Conservation (phyloP, 2,113 vertebrate species). For the Sminthopsis crassicaudata region DNA sequence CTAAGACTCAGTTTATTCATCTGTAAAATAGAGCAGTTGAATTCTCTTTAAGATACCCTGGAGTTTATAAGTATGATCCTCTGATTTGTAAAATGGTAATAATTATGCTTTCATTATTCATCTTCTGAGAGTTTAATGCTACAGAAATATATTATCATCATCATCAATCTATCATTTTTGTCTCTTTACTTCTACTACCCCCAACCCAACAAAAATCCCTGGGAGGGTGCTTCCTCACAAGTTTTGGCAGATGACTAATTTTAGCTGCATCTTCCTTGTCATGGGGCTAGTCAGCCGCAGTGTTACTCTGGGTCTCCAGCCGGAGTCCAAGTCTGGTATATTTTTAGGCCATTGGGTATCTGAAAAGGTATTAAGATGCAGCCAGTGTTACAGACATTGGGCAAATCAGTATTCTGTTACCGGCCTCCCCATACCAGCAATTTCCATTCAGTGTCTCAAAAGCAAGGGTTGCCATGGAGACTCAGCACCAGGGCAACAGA, state of each 20-base stretch:
- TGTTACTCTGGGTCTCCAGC: slow-evolving; percentile 74
- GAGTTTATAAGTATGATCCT: not conserved
- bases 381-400: slow-evolving; percentile 82
- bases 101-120: not conserved
- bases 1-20: not conserved
- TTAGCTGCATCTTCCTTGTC: slow-evolving; percentile 77
- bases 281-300: slow-evolving; percentile 54
- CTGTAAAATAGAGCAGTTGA: not conserved
- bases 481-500: slow-evolving; percentile 84
- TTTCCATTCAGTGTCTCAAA: slow-evolving; percentile 87
- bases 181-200: not conserved
- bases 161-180: not conserved
- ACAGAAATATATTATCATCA: not conserved
- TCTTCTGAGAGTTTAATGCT: not conserved
- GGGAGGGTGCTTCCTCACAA: not conserved
- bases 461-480: slow-evolving; percentile 88
- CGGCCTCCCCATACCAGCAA: slow-evolving; percentile 81
- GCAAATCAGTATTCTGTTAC: slow-evolving; percentile 88
- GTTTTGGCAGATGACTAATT: slow-evolving; percentile 56
- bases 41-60: not conserved
- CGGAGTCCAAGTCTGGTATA: slow-evolving; percentile 74
- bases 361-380: slow-evolving; percentile 83
- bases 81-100: not conserved
- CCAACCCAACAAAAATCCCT: not conserved
- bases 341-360: slow-evolving; percentile 85